phyloP scores from a whole-genome alignment of 2,888 invertebrate genomes.

The Lithophane leautieri region DNA sequence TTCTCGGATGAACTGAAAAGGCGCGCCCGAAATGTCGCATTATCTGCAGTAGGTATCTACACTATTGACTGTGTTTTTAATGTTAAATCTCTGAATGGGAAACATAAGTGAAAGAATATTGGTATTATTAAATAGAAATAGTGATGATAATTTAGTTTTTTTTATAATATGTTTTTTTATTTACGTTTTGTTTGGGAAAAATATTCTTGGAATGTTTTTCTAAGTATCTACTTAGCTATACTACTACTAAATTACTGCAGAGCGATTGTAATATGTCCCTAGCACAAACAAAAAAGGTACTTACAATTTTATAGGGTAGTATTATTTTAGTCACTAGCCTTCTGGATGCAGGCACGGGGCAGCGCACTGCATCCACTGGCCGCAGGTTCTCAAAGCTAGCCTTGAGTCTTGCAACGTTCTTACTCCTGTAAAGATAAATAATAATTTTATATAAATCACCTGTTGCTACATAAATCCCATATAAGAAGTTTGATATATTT shows the following conservation, averaged over 20 bases:
- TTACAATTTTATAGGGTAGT: constrained; percentile 7
- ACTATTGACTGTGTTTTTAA: neutral
- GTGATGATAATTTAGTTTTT: neutral
- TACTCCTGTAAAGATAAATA: constrained; percentile 4
- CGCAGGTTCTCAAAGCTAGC: constrained; percentile 11
- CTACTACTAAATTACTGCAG: too few species aligned
- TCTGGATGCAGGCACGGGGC: constrained; percentile 23
- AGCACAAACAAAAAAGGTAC: neutral
- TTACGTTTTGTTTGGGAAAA: neutral
- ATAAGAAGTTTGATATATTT: neutral
- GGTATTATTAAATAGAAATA: neutral
- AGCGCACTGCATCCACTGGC: constrained; percentile 2
- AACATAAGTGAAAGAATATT: neutral
- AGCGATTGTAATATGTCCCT: neutral
- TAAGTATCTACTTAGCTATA: neutral
- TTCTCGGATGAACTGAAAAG: constrained; percentile 6
- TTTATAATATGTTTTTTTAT: neutral
- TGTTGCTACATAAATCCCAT: neutral
- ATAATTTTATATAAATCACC: neutral
- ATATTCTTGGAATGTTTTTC: neutral
- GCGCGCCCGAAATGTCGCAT: constrained; percentile 2
- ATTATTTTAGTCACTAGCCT: neutral
- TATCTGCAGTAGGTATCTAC: neutral
- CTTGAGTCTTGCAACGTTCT: constrained; percentile 33
- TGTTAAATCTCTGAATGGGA: neutral